Conservation (phyloP, 2,888 invertebrate genomes). For the Spisula subtruncata region DNA sequence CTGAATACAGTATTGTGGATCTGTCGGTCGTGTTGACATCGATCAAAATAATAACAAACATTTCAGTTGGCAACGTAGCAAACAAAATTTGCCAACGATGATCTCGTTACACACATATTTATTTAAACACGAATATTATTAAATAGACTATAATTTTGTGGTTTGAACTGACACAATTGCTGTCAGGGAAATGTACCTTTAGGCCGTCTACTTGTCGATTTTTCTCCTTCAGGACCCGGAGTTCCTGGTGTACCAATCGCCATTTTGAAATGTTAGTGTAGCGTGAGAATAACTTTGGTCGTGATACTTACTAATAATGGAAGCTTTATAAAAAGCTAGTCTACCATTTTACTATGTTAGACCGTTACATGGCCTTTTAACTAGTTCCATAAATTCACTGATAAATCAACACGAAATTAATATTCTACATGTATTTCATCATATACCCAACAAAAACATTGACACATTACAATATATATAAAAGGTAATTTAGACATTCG, state of each 20-base stretch:
- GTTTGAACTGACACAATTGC: neutral
- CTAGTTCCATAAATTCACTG: too few species aligned
- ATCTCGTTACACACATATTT: neutral
- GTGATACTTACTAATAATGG: neutral
- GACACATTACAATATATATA: too few species aligned
- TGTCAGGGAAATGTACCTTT: conserved; percentile 55
- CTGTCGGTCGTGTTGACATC: neutral
- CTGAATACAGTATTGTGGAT: too few species aligned
- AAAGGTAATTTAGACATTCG: too few species aligned
- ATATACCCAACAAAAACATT: too few species aligned
- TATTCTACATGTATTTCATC: too few species aligned
- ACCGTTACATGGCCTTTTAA: too few species aligned
- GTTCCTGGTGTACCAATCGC: conserved; percentile 72
- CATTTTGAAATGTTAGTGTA: conserved; percentile 63
- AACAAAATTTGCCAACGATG: neutral
- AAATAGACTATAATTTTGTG: neutral
- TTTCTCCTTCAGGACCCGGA: conserved; percentile 61
- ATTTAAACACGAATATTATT: neutral
- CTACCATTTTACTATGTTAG: too few species aligned
- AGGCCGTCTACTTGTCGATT: conserved; percentile 67
- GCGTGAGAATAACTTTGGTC: neutral
- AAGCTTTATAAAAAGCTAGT: neutral
- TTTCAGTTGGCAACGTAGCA: conserved; percentile 21
- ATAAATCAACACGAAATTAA: too few species aligned
- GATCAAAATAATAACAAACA: conserved; percentile 2